Conservation (phyloP, 2,113 vertebrate species). For the Brachyhypopomus occidentalis region DNA sequence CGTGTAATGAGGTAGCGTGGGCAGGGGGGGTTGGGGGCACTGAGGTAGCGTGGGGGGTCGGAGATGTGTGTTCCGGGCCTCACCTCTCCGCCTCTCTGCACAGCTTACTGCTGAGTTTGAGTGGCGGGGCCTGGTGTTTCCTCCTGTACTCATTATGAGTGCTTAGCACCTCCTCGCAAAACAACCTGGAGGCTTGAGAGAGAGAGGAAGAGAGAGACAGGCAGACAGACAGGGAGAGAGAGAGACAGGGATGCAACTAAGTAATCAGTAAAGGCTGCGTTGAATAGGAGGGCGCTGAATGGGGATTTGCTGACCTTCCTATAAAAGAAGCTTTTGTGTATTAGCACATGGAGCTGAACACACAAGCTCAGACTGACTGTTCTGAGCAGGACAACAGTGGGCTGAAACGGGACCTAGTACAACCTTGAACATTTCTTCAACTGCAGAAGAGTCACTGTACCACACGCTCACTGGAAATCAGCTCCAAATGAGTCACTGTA, state of each 20-base stretch:
- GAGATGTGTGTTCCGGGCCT: constrained; percentile 59
- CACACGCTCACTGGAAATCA: background rate
- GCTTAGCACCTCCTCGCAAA: constrained; percentile 84
- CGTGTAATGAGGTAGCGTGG: too few species aligned
- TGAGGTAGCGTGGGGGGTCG: too few species aligned
- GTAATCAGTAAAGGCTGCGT: background rate
- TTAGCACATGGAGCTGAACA: background rate
- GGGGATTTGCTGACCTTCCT: background rate
- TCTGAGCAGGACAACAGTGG: too few species aligned
- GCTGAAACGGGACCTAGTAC: background rate
- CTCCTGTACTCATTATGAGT: constrained; percentile 90
- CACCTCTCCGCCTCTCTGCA: constrained; percentile 87
- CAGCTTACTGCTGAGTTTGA: constrained; percentile 89
- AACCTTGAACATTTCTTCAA: too few species aligned
- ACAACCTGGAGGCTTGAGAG: constrained; percentile 89
- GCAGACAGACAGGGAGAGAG: constrained; percentile 15
- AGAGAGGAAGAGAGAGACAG: background rate
- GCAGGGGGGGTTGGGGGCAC: too few species aligned
- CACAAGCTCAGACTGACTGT: too few species aligned
- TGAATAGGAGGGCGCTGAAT: background rate
- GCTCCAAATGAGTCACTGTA: too few species aligned
- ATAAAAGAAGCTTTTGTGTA: background rate
- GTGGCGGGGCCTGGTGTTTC: constrained; percentile 84
- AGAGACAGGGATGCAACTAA: background rate
- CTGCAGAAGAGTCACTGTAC: too few species aligned